These are phyloP conservation scores for Archegozetes longisetosus DNA, from an alignment of 1,140 invertebrate species.

Conservation along the genomic window DNA sequence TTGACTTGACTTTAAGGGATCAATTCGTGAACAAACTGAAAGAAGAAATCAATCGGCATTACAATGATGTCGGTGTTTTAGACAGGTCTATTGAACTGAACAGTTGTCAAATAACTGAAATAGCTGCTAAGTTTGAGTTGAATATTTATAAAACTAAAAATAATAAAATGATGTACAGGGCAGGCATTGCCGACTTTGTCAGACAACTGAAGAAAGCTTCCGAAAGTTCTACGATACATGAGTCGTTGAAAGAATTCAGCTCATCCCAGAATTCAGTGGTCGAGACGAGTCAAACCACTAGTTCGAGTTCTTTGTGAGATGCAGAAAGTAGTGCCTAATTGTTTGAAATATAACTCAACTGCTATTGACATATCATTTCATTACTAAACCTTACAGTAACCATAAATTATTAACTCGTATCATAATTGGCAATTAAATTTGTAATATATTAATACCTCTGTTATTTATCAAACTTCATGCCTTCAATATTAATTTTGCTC, in stretches of 20 bases:
- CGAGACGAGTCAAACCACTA: no score
- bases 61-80: background rate
- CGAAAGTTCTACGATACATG: background rate
- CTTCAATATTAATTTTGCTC: no score
- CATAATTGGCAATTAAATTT: no score
- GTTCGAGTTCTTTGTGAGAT: no score
- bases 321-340: no score
- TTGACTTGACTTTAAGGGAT: background rate
- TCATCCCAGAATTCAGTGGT: background rate
- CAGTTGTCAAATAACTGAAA: slow-evolving; percentile 7
- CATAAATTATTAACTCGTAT: no score
- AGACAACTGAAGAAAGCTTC: slow-evolving; percentile 1
- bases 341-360: no score
- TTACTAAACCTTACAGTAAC: no score
- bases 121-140: background rate
- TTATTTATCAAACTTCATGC: no score
- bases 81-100: background rate
- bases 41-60: slow-evolving; percentile 1
- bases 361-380: no score
- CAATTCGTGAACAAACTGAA: background rate
- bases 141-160: slow-evolving; percentile 4
- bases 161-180: slow-evolving; percentile 8
- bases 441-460: no score
- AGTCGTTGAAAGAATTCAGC: background rate
- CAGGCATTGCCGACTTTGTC: background rate